A percentile compares a stretch with the other conserved stretches of the same genome.
Conservation (phyloP, 2,113 vertebrate genomes). For the Ibidorhyncha struthersii region DNA sequence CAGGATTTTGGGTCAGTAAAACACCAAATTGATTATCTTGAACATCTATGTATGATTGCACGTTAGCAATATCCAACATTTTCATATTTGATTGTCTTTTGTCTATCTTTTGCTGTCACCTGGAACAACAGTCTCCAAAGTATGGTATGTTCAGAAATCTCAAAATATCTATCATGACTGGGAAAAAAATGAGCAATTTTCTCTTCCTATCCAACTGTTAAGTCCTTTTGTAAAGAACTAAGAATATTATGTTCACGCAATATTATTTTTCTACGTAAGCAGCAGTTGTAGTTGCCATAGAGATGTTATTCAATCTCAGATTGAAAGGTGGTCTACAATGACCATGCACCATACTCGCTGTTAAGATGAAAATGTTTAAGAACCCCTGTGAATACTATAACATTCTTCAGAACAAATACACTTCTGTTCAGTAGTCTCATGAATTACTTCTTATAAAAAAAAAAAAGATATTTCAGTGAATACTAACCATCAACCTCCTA, state of each 20-base stretch:
- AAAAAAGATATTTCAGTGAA: not conserved
- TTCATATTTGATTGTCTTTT: not conserved
- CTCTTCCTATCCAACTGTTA: not conserved
- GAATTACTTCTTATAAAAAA: not conserved
- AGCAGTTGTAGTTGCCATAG: conserved; percentile 24
- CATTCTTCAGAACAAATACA: not conserved
- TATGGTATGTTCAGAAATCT: not conserved
- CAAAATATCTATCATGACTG: not conserved
- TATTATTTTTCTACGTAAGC: not conserved
- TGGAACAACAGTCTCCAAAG: not conserved
- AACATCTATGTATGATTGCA: fast-evolving
- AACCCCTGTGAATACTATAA: not conserved
- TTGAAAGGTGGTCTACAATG: not conserved
- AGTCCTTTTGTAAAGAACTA: not conserved
- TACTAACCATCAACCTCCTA: not conserved
- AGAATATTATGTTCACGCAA: not conserved
- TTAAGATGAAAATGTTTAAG: not conserved
- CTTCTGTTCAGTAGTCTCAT: not conserved
- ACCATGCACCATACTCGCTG: not conserved
- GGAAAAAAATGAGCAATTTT: not conserved
- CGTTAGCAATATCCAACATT: not conserved
- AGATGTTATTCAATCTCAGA: not conserved
- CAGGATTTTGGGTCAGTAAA: not conserved
- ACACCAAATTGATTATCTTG: not conserved
- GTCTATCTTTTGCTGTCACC: not conserved